Base-by-base conservation (phyloP, 2,797 vertebrate species). In the Smutsia temminckii region DNA sequence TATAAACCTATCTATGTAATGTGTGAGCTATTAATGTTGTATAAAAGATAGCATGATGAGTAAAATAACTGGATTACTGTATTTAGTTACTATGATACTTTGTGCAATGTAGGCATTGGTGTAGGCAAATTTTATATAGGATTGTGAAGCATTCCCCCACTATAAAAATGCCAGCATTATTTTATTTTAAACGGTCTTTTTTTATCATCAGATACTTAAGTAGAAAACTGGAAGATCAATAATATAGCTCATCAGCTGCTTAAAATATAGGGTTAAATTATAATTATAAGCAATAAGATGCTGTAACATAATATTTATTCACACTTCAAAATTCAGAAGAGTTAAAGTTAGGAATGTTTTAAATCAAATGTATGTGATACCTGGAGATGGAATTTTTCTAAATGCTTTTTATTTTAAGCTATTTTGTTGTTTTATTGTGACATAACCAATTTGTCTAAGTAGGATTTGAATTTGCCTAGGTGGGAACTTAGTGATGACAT, bases 191-290 rank as follows among this genome's bases (percentile, higher is more conserved):
- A 2, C 0, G 84, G 79, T 42, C 5, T 85, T 23, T 21, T 87
- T 95, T 80, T 68, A 49, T 93, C 8, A 88, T 72, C 42, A 79
- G 23, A 57, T 93, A 49, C 89, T 92, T 72, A 95, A 74, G 66
- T 32, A 92, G 71, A 90, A 84, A 93, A 83, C 4, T n/a, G 4
- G 8, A 75, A 75, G 17, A 74, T 71, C 85, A 78, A 53, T 78
- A 89, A 63, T 93, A 49, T 64, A 88, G 57, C n/a, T 59, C 27
- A 68, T 32, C 1, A 63, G 0, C 27, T 87, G 17, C 49, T 87
- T 29, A 11, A 86, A 86, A 74, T 86, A 64, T 1, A 85, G 1
- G 6, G 74, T 71, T 77, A 80, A 86, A 59, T 59, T 11, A 32
- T 51, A 87, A 68, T 86, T 94, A 42, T 53, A 83, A 96, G 42